A percentile compares a stretch with the other conserved stretches of the same genome.
Evolutionary conservation across 2,888 invertebrate species (phyloP).

Genomic region (Petrolisthes cinctipes): DNA sequence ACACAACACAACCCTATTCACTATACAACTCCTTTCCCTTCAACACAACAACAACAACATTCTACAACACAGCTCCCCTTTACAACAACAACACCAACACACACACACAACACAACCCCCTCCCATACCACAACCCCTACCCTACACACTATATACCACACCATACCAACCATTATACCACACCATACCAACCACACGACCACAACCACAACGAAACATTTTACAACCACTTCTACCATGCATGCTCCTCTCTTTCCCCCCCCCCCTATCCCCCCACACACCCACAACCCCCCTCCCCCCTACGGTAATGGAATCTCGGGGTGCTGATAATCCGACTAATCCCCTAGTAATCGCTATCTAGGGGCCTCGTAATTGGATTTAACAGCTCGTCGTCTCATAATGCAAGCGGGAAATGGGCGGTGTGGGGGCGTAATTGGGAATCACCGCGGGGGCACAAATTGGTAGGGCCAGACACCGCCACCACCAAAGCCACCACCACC

Average conservation of each 20-base stretch:
- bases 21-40: no score
- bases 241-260: not conserved
- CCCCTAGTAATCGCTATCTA: not conserved
- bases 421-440: not conserved
- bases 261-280: not conserved
- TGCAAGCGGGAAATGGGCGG: slow-evolving; percentile 10
- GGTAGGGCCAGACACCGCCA: not conserved
- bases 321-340: not conserved
- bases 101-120: not conserved
- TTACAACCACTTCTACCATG: not conserved
- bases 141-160: not conserved
- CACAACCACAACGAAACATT: not conserved
- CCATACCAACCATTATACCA: not conserved
- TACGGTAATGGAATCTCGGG: not conserved
- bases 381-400: slow-evolving; percentile 20
- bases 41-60: not conserved
- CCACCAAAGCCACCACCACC: no score
- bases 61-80: not conserved
- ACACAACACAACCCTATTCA: no score
- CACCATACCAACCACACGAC: not conserved
- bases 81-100: not conserved
- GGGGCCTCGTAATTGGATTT: slow-evolving; percentile 23
- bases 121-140: not conserved
- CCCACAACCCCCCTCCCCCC: not conserved
- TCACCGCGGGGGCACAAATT: not conserved